phyloP scores from a whole-genome alignment of 2,888 invertebrate genomes.

The Brenthis hecate region DNA sequence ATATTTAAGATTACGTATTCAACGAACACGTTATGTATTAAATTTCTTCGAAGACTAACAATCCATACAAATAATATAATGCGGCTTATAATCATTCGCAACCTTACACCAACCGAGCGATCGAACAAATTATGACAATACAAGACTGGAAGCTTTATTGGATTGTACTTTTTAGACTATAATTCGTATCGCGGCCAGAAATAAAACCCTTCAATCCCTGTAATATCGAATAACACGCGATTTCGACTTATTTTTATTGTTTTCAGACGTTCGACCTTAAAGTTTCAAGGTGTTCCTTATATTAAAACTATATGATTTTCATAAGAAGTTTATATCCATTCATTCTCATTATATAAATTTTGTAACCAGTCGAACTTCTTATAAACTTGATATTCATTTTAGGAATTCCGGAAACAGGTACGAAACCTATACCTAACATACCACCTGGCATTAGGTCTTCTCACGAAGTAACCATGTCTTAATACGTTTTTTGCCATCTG shows the following conservation, averaged over 20 bases:
- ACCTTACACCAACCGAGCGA: conserved; percentile 17
- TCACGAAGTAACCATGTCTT: background rate
- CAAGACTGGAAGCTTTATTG: conserved; percentile 19
- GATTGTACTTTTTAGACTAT: conserved; percentile 16
- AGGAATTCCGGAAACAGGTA: conserved; percentile 8
- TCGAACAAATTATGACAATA: conserved; percentile 16
- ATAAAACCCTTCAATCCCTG: conserved; percentile 3
- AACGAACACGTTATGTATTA: conserved; percentile 18
- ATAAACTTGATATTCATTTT: no score
- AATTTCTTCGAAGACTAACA: conserved; percentile 28
- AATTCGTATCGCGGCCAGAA: conserved; percentile 10
- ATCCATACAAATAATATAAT: conserved; percentile 27
- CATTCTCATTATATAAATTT: background rate
- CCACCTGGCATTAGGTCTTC: conserved; percentile 7
- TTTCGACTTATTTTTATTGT: conserved; percentile 5
- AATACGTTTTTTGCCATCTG: conserved; percentile 17
- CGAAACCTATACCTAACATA: conserved; percentile 4
- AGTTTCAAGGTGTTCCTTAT: background rate
- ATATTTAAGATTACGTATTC: conserved; percentile 17
- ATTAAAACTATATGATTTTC: background rate
- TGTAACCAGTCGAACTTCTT: no score
- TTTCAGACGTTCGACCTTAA: conserved; percentile 3
- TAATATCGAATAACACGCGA: conserved; percentile 16
- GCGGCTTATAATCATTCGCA: conserved; percentile 30
- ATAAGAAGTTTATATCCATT: conserved; percentile 1